Base-by-base conservation (phyloP, 2,888 invertebrate genomes). In the Scaptomyza flava region DNA sequence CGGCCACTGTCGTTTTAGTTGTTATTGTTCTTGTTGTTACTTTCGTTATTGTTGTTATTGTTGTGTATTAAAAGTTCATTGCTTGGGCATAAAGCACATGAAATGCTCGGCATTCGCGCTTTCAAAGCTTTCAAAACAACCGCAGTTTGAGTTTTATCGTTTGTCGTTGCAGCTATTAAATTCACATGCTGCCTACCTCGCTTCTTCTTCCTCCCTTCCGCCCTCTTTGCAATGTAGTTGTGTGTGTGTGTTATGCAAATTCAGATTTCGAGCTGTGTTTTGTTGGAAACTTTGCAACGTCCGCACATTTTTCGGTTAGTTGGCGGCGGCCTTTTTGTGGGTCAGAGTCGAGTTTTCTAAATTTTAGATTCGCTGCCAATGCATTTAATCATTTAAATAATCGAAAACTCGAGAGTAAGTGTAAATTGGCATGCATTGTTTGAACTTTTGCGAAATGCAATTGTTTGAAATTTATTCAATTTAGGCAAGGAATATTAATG, bases 61-160 rank as follows among this genome's bases (percentile, higher is more conserved):
- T 84, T 75, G 84, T 81, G 79, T 76, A 87, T 83, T 83, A 87
- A 87, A 83, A 83, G 82, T 87, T 83, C 87, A 83, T 83, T 87
- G 82, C 82, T 83, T 87, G 87, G 79, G 72, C 85, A 83, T 87
- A 83, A 83, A 87, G 80, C 76, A 87, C 82, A 87, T 72, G 87
- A 84, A 87, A 77, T 79, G 84, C 81, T 84, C 66, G 74, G 77
- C 78, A 67, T 66, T 77, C 66, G 77, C 69, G 50, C 70, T 27
- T 27, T 5, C 27, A 6, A 27, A 43, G 77, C 73, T 68, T 81
- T 73, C 86, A 81, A 84, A 79, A 84, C 84, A 87, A 86, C 81
- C 79, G 72, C 79, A 86, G 87, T 81, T 87, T 81, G 77, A 87
- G 85, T 87, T 81, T 78, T 75, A 75, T 75, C 77, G 83, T 79